These are phyloP conservation scores for Lepus timidus DNA, from an alignment of 2,113 vertebrate genomes.

Conservation along the genomic window DNA sequence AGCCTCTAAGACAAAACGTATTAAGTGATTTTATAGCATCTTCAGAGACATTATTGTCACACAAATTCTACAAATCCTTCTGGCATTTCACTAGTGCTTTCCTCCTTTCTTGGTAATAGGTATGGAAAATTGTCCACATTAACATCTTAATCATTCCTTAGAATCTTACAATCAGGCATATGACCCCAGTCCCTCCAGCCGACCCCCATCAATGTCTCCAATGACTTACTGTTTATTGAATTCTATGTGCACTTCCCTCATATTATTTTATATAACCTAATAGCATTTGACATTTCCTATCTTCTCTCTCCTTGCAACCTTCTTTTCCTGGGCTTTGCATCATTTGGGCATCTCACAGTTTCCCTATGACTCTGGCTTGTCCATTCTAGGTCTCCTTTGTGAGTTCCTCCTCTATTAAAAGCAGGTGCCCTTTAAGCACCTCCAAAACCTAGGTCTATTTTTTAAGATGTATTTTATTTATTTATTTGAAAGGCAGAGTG, in stretches of 20 bases:
- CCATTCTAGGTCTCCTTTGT: background rate
- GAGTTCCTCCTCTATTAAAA: background rate
- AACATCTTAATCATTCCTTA: background rate
- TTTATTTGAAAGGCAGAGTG: too few relatives aligned
- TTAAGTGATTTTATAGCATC: background rate
- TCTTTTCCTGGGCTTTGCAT: background rate
- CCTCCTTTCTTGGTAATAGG: background rate
- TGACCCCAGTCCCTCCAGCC: background rate
- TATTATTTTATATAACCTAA: background rate
- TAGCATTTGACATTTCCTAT: background rate
- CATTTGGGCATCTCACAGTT: background rate
- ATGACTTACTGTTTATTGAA: background rate
- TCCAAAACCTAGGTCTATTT: background rate
- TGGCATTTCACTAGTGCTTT: background rate
- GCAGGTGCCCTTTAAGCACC: background rate
- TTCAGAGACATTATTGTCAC: background rate
- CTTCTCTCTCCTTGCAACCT: background rate
- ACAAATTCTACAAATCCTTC: background rate
- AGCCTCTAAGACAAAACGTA: background rate
- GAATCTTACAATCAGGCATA: background rate
- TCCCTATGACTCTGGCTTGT: background rate
- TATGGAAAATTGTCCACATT: background rate
- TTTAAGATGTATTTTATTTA: too few relatives aligned
- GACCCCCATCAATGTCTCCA: background rate
- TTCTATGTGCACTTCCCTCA: background rate